These are phyloP conservation scores for Xyrauchen texanus DNA, from an alignment of 2,113 vertebrate genomes.

Conservation along the genomic window DNA sequence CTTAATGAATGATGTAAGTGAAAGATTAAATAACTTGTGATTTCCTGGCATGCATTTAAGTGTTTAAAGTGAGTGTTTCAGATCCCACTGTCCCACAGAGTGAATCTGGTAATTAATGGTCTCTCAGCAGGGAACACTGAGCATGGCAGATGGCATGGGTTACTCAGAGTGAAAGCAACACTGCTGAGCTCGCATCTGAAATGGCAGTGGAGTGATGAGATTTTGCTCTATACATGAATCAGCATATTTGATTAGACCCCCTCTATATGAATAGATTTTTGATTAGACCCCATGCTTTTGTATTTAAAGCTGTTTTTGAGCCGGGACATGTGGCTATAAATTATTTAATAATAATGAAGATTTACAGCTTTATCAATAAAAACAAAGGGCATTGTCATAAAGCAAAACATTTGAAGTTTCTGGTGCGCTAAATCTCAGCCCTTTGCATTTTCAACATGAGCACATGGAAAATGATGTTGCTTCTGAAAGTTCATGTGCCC, in stretches of 20 bases:
- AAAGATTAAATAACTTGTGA: slow-evolving; percentile 53
- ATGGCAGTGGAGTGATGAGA: slow-evolving; percentile 35
- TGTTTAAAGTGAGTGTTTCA: slow-evolving; percentile 60
- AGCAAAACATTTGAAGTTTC: too few species aligned
- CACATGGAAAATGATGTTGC: too few species aligned
- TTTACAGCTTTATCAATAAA: too few species aligned
- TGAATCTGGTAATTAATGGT: slow-evolving; percentile 62
- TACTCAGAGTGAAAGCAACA: slow-evolving; percentile 53
- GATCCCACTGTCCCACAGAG: slow-evolving; percentile 53
- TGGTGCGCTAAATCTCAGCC: too few species aligned
- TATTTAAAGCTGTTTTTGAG: too few species aligned
- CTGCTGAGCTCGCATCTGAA: slow-evolving; percentile 47
- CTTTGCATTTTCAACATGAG: too few species aligned
- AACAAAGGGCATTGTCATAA: too few species aligned
- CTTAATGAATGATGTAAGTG: slow-evolving; percentile 51
- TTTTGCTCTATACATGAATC: slow-evolving; percentile 44
- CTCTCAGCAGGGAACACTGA: slow-evolving; percentile 55
- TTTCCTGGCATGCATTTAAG: slow-evolving; percentile 50
- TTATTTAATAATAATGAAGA: too few species aligned
- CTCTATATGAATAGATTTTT: slow-evolving; percentile 31
- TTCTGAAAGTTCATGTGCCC: too few species aligned
- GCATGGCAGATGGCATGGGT: slow-evolving; percentile 60
- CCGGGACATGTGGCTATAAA: too few species aligned
- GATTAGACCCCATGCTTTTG: not conserved
- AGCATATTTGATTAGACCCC: slow-evolving; percentile 32